Percentiles rank a stretch among this genome's conserved stretches.
These are phyloP conservation scores for Melanotaenia boesemani DNA, from an alignment of 2,797 vertebrate genomes.

Conservation along the genomic window DNA sequence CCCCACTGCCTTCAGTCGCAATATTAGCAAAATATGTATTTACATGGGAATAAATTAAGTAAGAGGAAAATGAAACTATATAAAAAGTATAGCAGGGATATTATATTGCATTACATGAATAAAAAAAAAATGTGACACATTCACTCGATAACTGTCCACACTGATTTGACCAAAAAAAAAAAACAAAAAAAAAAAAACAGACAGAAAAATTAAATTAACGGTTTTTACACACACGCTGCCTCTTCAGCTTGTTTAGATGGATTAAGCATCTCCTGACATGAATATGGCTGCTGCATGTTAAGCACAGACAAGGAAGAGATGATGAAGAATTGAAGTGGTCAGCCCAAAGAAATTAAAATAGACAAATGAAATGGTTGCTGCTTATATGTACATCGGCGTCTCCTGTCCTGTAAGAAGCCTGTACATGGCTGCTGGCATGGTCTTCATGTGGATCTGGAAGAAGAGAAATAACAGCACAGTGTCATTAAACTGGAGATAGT, in stretches of 20 bases:
- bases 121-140: constrained; percentile 73
- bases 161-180: constrained; percentile 74
- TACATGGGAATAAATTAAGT: constrained; percentile 81
- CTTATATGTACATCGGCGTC: constrained; percentile 96
- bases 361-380: constrained; percentile 27
- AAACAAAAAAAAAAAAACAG: constrained; percentile 70
- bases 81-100: constrained; percentile 69
- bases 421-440: constrained; percentile 99
- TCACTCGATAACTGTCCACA: constrained; percentile 62
- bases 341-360: constrained; percentile 37
- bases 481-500: neutral
- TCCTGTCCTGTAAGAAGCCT: constrained; percentile 98
- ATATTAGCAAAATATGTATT: constrained; percentile 80
- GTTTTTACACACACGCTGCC: constrained; percentile 33
- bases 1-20: constrained; percentile 47
- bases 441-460: constrained; percentile 98
- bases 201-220: constrained; percentile 83
- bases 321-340: constrained; percentile 47
- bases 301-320: constrained; percentile 55
- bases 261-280: constrained; percentile 57
- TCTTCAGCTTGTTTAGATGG: constrained; percentile 61
- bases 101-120: constrained; percentile 76
- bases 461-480: constrained; percentile 7
- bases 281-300: constrained; percentile 60
- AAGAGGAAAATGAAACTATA: constrained; percentile 71